phyloP scores from a whole-genome alignment of 35 echinoderm and acorn worm genomes.

The Acanthaster planci region DNA sequence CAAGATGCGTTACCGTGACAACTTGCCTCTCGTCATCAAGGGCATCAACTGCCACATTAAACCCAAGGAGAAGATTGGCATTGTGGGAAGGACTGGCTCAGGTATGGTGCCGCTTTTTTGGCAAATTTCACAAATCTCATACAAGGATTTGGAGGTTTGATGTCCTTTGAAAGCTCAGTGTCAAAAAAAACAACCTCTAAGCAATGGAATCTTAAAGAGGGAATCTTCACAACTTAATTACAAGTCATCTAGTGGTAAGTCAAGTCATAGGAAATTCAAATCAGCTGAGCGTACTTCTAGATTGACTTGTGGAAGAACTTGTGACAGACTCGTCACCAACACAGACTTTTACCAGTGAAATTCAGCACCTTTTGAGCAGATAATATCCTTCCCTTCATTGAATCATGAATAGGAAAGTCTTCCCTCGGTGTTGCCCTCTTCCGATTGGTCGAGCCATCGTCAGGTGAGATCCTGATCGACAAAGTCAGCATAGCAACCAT shows the following conservation, averaged over 20 bases:
- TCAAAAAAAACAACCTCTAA: too few relatives aligned
- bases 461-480: conserved; percentile 73
- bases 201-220: too few relatives aligned
- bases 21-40: conserved; percentile 85
- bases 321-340: not conserved
- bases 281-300: not conserved
- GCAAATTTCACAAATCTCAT: too few relatives aligned
- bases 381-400: not conserved
- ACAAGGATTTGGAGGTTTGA: too few relatives aligned
- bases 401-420: conserved; percentile 64
- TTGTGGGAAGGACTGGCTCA: conserved; percentile 94
- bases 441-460: conserved; percentile 57
- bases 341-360: not conserved
- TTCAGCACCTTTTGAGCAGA: not conserved
- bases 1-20: conserved; percentile 80
- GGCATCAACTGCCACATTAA: conserved; percentile 65
- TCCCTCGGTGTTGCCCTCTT: conserved; percentile 73
- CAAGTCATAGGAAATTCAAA: too few relatives aligned
- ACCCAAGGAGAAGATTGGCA: conserved; percentile 87
- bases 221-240: too few relatives aligned
- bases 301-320: not conserved
- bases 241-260: too few relatives aligned
- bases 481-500: conserved; percentile 59
- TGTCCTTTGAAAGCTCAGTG: too few relatives aligned
- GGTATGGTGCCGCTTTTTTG: conserved; percentile 38